Evolutionary conservation across 2,888 invertebrate species (phyloP).

Genomic region (Monopis laevigella): DNA sequence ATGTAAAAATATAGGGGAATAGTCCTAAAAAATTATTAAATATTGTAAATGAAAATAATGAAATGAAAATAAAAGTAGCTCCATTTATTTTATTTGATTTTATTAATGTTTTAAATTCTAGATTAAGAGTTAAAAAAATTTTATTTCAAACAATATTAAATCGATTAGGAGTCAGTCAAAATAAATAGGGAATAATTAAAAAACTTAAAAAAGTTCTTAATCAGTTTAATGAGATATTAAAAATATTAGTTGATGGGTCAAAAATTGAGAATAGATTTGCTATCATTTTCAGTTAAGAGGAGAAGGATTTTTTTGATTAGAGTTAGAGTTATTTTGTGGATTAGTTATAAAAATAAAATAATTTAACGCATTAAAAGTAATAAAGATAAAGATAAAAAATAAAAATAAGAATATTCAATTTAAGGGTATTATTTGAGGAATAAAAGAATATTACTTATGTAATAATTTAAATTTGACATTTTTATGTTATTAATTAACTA

Average conservation of each 20-base stretch:
- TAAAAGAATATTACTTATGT: constrained; percentile 68
- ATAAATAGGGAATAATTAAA: constrained; percentile 58
- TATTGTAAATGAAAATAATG: constrained; percentile 68
- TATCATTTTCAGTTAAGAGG: constrained; percentile 70
- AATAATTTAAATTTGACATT: constrained; percentile 75
- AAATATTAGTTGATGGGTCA: constrained; percentile 67
- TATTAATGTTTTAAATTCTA: constrained; percentile 69
- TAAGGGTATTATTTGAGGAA: constrained; percentile 75
- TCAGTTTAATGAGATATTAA: constrained; percentile 68
- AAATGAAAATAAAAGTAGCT: constrained; percentile 64
- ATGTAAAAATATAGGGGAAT: constrained; percentile 77
- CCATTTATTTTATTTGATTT: constrained; percentile 48
- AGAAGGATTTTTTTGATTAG: constrained; percentile 24
- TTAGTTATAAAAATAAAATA: constrained; percentile 46
- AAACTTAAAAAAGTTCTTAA: constrained; percentile 60
- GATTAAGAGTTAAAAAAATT: constrained; percentile 50
- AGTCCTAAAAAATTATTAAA: constrained; percentile 75
- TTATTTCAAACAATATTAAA: constrained; percentile 54
- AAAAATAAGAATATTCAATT: constrained; percentile 54
- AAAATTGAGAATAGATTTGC: constrained; percentile 74
- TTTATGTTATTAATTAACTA: constrained; percentile 62
- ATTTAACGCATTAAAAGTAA: constrained; percentile 61
- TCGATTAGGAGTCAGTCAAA: constrained; percentile 65
- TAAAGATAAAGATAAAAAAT: constrained; percentile 30
- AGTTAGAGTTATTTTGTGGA: constrained; percentile 30